Evolutionary conservation across 1,140 invertebrate genomes (phyloP), one percentile per base, ranked within the genome.

Genomic region (Teleopsis dalmanni): DNA sequence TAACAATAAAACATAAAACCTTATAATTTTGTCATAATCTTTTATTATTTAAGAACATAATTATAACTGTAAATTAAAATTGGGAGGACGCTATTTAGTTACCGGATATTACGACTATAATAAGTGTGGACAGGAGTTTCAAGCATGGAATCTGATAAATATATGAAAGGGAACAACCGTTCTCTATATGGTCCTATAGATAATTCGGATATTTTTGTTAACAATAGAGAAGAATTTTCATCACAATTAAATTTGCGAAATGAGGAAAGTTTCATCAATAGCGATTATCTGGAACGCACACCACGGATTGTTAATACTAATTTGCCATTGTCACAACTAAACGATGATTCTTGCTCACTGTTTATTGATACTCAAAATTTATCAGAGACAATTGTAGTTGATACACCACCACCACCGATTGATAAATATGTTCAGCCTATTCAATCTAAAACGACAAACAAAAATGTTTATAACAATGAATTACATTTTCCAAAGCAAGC

Each of bases 81-180:
- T 67, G 19, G 65, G 65, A 3, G 48, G 31, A 2, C 51, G 35
- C 13, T 67, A 67, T n/a, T 18, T 56, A 8, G 27, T 59, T 7
- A 65, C 54, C 0, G 58, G 64, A 0, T 59, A 61, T 34, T 67
- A 56, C 23, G 36, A 51, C 41, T 54, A 44, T 36, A 33, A 53
- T 5, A 19, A 54, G 44, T 8, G 21, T 34, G 22, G 33, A 1
- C 58, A 58, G 33, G 52, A 57, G 13, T 56, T 67, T 40, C 56
- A 62, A 43, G 54, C 61, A 67, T 67, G 65, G 34, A 57, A 62
- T 27, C 45, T 67, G 50, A 57, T 29, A n/a, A 40, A 19, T 33
- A 26, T 16, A 54, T 54, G 46, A 46, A 34, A 31, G 33, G 22
- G 10, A 44, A 18, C 45, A 7, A 11, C 46, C 50, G 8, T 23